Percentiles rank a stretch among this genome's conserved stretches.
These are phyloP conservation scores for Crax fasciolata DNA, from an alignment of 2,797 vertebrate species.

Conservation along the genomic window DNA sequence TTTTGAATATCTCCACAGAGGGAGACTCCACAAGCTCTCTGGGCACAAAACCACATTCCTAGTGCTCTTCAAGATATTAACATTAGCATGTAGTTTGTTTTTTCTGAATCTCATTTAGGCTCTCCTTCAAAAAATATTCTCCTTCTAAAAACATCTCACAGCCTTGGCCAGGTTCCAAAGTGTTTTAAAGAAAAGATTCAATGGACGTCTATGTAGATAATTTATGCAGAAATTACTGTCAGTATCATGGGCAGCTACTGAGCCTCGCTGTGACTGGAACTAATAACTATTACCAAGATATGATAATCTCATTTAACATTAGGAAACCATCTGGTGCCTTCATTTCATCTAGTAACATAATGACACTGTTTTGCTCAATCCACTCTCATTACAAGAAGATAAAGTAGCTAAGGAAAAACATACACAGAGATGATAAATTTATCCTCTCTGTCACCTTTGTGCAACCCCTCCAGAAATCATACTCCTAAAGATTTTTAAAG, in stretches of 20 bases:
- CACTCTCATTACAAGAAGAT: constrained; percentile 24
- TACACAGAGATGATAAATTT: not conserved
- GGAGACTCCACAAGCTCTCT: not conserved
- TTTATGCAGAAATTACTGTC: constrained; percentile 32
- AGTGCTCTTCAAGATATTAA: not conserved
- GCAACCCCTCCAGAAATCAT: not conserved
- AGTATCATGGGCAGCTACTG: not conserved
- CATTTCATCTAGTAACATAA: constrained; percentile 12
- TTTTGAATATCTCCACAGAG: not conserved
- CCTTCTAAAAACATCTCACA: not conserved
- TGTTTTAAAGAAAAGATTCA: not conserved
- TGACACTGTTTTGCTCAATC: constrained; percentile 13
- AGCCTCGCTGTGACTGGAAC: constrained; percentile 11
- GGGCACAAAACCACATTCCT: not conserved
- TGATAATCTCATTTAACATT: constrained; percentile 58
- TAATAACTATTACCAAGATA: constrained; percentile 50
- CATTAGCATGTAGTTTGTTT: not conserved
- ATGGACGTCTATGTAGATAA: not conserved
- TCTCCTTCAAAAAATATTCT: not conserved
- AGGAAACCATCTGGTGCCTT: constrained; percentile 56
- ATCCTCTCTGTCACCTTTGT: not conserved
- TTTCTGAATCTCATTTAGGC: not conserved
- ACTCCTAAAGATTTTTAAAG: not conserved
- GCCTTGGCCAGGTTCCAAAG: not conserved
- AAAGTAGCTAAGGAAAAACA: not conserved